These are phyloP conservation scores for Eriosoma lanigerum DNA, from an alignment of 1,140 invertebrate species.

Conservation along the genomic window DNA sequence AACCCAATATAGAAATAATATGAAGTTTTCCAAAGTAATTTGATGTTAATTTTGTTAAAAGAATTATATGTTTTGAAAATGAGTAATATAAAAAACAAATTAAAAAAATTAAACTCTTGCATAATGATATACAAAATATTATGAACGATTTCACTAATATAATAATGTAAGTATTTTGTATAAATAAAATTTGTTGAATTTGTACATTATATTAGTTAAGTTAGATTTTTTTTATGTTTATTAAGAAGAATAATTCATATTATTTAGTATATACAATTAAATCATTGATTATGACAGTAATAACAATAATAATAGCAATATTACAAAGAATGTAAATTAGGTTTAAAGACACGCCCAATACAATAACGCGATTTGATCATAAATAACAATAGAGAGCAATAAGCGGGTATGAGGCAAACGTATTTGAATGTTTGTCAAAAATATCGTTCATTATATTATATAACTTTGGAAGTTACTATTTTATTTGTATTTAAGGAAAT, in stretches of 20 bases:
- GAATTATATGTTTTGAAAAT: slow-evolving; percentile 6
- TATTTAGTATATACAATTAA: background rate
- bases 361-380: slow-evolving; percentile 33
- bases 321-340: slow-evolving; percentile 16
- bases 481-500: no score
- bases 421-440: slow-evolving; percentile 13
- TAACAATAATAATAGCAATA: slow-evolving; percentile 14
- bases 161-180: no score
- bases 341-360: slow-evolving; percentile 22
- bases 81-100: background rate
- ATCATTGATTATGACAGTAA: background rate
- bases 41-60: background rate
- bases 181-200: no score
- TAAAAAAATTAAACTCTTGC: no score
- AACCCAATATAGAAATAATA: slow-evolving; percentile 20
- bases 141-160: no score
- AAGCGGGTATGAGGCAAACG: background rate
- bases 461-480: no score
- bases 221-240: no score
- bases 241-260: no score
- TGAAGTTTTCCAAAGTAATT: slow-evolving; percentile 16
- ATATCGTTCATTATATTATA: background rate
- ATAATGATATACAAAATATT: no score
- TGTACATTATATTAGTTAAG: no score
- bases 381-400: slow-evolving; percentile 26